phyloP scores from a whole-genome alignment of 2,113 vertebrate species.

The Tylochromis polylepis region DNA sequence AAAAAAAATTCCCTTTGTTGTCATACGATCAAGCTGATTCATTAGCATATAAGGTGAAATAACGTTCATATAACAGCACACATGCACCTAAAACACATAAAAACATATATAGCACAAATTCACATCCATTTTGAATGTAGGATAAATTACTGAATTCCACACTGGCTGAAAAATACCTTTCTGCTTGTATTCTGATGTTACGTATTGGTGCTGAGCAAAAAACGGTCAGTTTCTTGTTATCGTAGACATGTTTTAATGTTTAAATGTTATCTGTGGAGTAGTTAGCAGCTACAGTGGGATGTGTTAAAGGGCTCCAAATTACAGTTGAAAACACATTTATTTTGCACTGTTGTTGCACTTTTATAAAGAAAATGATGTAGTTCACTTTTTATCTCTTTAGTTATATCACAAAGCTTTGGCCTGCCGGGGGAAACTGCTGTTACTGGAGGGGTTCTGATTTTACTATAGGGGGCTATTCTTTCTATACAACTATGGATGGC shows the following conservation, averaged over 20 bases:
- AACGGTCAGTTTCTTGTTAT: not conserved
- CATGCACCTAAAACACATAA: not conserved
- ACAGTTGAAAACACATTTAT: not conserved
- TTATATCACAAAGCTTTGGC: not conserved
- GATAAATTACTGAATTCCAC: not conserved
- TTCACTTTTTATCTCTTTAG: not conserved
- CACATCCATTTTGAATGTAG: not conserved
- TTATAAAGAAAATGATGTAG: not conserved
- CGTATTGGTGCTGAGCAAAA: not conserved
- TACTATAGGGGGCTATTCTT: not conserved
- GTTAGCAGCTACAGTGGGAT: not conserved
- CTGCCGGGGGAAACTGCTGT: not conserved
- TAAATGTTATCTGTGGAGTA: not conserved
- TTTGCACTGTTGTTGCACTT: not conserved
- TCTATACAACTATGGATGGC: too few species aligned
- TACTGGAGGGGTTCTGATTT: too few species aligned
- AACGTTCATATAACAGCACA: not conserved
- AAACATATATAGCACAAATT: not conserved
- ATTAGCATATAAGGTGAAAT: not conserved
- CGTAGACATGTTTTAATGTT: not conserved
- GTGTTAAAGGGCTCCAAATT: not conserved
- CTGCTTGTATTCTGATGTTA: not conserved
- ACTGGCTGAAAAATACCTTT: not conserved
- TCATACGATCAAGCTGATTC: not conserved
- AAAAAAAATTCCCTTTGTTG: not conserved